Evolutionary conservation across 2,888 invertebrate genomes (phyloP).

Genomic region (Pyrrhosoma nymphula): DNA sequence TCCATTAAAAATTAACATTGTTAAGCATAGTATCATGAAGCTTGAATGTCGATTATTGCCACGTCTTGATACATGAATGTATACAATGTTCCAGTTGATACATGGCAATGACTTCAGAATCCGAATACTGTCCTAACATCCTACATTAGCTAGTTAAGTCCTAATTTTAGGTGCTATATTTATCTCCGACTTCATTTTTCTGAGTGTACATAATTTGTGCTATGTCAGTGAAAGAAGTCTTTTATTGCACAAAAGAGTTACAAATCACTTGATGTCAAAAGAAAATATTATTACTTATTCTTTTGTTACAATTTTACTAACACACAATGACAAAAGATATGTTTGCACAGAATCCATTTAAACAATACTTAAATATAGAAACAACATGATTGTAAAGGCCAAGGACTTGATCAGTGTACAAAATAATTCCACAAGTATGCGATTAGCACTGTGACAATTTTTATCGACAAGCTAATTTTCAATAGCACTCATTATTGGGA

Average conservation of each 20-base stretch:
- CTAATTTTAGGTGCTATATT: no score
- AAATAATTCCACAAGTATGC: not conserved
- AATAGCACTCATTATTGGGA: not conserved
- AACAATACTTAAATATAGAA: not conserved
- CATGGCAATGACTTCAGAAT: no score
- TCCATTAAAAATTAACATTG: no score
- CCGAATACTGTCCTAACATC: no score
- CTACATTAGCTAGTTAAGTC: no score
- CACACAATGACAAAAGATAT: not conserved
- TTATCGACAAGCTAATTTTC: not conserved
- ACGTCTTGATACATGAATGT: no score
- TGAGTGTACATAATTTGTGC: no score
- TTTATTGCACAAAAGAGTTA: not conserved
- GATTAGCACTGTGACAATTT: not conserved
- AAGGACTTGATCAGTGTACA: not conserved
- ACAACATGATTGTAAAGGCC: not conserved
- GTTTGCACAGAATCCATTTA: not conserved
- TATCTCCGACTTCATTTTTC: no score
- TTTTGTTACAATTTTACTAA: not conserved
- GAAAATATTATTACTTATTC: not conserved
- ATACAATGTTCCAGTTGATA: no score
- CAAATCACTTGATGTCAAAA: not conserved
- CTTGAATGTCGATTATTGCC: no score
- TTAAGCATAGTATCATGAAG: no score
- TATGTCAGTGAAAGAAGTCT: no score